Evolutionary conservation across 1,140 invertebrate genomes (phyloP), one percentile per base, ranked within the genome.

Genomic region (Apis laboriosa): DNA sequence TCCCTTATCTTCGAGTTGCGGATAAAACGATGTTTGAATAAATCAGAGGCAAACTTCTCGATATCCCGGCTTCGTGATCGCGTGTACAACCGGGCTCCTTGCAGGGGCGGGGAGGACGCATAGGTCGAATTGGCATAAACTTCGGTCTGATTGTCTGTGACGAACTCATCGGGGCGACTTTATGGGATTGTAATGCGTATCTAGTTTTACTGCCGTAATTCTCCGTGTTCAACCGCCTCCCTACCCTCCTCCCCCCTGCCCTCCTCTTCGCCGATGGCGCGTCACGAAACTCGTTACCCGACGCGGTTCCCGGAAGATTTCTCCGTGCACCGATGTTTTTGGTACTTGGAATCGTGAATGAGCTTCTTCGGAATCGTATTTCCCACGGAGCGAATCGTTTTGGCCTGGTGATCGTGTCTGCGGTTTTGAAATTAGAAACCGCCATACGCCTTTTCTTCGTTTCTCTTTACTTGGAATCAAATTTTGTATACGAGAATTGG

Each of bases 71-170:
- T 80, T 81, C 86, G 86, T 84, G 86, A 87, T 87, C 83, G 86
- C 86, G 86, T 87, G 86, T 75, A 75, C 64, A 79, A 5, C 4
- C 34, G 34, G 67, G n/a, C 13, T 15, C 24, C 76, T n/a, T n/a
- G 9, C 5, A 15, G 28, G 28, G n/a, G 11, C 7, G 73, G 1
- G 61, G 49, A 15, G 61, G 24, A 53, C 51, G 56, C n/a, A n/a
- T n/a, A n/a, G 60, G 34, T 34, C 24, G 80, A 71, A 87, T 87
- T 70, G 86, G 86, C 77, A 87, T 84, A 87, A 87, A 87, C 81
- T 87, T 87, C 67, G 73, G 77, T 79, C 86, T 87, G 86, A 87
- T 87, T 81, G 86, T 87, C 86, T 82, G 82, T 87, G 86, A 87
- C 86, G 85, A 78, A 81, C 86, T 88, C 75, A 77, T 87, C 78